Conservation (phyloP, 1,140 invertebrate species). For the Archegozetes longisetosus region DNA sequence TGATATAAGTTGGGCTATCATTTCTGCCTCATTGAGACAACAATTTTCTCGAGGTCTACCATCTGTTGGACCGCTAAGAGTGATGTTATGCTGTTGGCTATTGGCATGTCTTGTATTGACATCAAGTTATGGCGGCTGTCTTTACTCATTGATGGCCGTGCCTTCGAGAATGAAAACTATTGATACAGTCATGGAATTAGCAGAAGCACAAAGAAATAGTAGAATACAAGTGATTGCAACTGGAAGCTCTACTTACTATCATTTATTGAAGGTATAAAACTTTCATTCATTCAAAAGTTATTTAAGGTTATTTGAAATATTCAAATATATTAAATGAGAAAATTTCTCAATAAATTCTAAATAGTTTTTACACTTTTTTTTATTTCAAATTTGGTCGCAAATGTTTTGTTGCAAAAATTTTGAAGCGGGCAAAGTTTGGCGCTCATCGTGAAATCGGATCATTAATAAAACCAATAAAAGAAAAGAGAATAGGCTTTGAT, state of each 20-base stretch:
- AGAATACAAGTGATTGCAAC: not conserved
- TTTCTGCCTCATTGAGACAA: conserved; percentile 8
- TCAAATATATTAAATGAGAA: too few species aligned
- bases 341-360: not conserved
- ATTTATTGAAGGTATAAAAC: conserved; percentile 1
- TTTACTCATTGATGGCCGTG: conserved; percentile 10
- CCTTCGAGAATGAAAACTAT: conserved; percentile 12
- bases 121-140: conserved; percentile 5
- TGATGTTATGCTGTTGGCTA: conserved; percentile 3
- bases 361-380: not conserved
- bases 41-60: not conserved
- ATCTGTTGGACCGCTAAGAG: not conserved
- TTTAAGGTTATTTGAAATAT: not conserved
- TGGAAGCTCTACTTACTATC: not conserved
- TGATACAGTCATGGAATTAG: conserved; percentile 1
- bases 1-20: not conserved
- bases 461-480: not conserved
- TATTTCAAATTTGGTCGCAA: too few species aligned
- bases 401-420: too few species aligned
- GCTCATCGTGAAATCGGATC: not conserved
- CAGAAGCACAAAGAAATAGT: not conserved
- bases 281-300: not conserved
- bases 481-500: not conserved
- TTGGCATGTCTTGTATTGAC: conserved; percentile 6
- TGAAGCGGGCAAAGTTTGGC: not conserved